Percentiles rank a stretch among this genome's conserved stretches.
Evolutionary conservation across 2,113 vertebrate species (phyloP).

Genomic region (Pomatorhinus ruficollis): DNA sequence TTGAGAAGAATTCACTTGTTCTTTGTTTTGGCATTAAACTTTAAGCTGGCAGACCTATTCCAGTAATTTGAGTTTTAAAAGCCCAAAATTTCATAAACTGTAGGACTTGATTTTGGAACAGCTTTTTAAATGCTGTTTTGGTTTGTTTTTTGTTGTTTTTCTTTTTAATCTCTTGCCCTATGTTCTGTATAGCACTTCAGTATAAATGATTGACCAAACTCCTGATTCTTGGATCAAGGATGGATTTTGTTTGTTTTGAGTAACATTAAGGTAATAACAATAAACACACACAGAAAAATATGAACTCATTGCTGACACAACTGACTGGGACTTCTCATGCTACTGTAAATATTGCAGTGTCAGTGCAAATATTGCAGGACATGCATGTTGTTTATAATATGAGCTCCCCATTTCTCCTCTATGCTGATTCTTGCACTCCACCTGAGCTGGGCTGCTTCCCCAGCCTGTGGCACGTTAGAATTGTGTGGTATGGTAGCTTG

Average conservation of each 20-base stretch:
- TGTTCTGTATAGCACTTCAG: neutral
- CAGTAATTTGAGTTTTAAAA: neutral
- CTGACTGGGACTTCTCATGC: neutral
- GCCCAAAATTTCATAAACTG: neutral
- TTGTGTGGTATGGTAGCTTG: neutral
- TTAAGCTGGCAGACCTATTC: neutral
- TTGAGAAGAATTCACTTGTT: neutral
- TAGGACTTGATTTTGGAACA: neutral
- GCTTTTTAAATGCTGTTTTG: neutral
- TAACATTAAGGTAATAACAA: neutral
- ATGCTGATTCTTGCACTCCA: neutral
- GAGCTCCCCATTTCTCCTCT: neutral
- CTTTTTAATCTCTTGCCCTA: neutral
- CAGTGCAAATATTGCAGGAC: neutral
- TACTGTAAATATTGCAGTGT: neutral
- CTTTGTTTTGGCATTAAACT: neutral
- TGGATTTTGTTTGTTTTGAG: neutral
- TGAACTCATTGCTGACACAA: neutral
- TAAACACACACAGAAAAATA: neutral
- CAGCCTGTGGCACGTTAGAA: accelerated
- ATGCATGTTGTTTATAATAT: neutral
- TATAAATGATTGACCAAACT: neutral
- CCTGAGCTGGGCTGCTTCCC: neutral
- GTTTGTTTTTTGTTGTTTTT: neutral
- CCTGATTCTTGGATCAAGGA: neutral